Conservation (phyloP, 92 coral and sea anemone genomes). For the Umimayanthus kanabou region DNA sequence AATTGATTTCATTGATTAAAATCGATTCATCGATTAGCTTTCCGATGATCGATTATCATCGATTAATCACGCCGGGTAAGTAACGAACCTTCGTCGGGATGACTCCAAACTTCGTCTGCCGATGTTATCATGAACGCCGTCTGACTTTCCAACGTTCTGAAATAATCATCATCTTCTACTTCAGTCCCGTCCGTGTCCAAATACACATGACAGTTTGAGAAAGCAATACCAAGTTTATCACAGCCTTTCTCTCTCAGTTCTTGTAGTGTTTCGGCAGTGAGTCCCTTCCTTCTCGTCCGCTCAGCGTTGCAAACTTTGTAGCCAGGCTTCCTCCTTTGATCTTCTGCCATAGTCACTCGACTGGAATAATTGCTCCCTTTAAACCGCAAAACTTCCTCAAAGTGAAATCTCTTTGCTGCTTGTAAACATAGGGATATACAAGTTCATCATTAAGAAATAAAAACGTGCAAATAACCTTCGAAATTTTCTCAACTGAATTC, state of each 20-base stretch:
- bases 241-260: slow-evolving; percentile 72
- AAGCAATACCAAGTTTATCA: slow-evolving; percentile 44
- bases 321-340: background rate
- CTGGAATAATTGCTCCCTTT: no score
- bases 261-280: slow-evolving; percentile 64
- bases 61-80: background rate
- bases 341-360: no score
- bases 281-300: slow-evolving; percentile 70
- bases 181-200: slow-evolving; percentile 92
- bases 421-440: no score
- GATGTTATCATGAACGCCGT: slow-evolving; percentile 74
- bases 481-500: no score
- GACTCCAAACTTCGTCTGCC: slow-evolving; percentile 68
- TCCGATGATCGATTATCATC: no score
- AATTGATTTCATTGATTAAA: no score
- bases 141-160: slow-evolving; percentile 73
- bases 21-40: no score
- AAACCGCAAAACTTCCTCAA: no score
- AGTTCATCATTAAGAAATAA: no score
- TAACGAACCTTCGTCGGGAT: slow-evolving; percentile 50
- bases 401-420: no score
- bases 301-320: slow-evolving; percentile 77
- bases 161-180: slow-evolving; percentile 88
- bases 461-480: no score
- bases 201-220: slow-evolving; percentile 70